These are phyloP conservation scores for Syrista parreyssii DNA, from an alignment of 2,888 invertebrate genomes.

Conservation along the genomic window DNA sequence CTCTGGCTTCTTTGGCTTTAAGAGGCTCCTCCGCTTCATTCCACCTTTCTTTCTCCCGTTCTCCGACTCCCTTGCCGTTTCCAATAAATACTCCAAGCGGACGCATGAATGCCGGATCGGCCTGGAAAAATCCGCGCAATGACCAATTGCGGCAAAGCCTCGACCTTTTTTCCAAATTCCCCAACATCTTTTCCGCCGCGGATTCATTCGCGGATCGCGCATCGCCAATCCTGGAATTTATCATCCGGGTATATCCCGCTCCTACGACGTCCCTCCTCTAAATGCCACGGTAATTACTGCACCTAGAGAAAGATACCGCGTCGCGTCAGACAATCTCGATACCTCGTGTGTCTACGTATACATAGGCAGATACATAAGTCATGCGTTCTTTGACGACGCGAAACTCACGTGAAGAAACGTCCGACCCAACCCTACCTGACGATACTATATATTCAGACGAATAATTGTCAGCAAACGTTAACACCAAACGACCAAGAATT, in stretches of 20 bases:
- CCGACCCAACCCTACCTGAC: too few relatives aligned
- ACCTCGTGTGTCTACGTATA: too few relatives aligned
- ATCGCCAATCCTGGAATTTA: not conserved
- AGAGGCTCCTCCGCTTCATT: too few relatives aligned
- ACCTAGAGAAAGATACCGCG: not conserved
- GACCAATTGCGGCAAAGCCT: slow-evolving; percentile 55
- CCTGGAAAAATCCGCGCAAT: slow-evolving; percentile 56
- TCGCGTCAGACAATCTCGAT: too few relatives aligned
- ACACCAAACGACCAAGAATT: too few relatives aligned
- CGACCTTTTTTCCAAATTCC: slow-evolving; percentile 28
- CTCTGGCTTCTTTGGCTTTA: too few relatives aligned
- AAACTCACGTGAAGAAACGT: too few relatives aligned
- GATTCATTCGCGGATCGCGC: slow-evolving; percentile 1
- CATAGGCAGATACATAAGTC: too few relatives aligned
- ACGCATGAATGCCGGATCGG: slow-evolving; percentile 58
- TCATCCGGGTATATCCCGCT: not conserved
- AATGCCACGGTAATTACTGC: slow-evolving; percentile 38
- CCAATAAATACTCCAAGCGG: slow-evolving; percentile 59
- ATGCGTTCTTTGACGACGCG: too few relatives aligned
- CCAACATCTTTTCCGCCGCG: not conserved
- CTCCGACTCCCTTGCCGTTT: slow-evolving; percentile 38
- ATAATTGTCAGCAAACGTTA: too few relatives aligned
- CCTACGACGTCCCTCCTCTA: slow-evolving; percentile 20
- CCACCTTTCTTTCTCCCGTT: slow-evolving; percentile 28
- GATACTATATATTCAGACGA: too few relatives aligned